A percentile compares a stretch with the other conserved stretches of the same genome.
These are phyloP conservation scores for Brachionus rotundiformis DNA, from an alignment of 1,140 invertebrate species.

Conservation along the genomic window DNA sequence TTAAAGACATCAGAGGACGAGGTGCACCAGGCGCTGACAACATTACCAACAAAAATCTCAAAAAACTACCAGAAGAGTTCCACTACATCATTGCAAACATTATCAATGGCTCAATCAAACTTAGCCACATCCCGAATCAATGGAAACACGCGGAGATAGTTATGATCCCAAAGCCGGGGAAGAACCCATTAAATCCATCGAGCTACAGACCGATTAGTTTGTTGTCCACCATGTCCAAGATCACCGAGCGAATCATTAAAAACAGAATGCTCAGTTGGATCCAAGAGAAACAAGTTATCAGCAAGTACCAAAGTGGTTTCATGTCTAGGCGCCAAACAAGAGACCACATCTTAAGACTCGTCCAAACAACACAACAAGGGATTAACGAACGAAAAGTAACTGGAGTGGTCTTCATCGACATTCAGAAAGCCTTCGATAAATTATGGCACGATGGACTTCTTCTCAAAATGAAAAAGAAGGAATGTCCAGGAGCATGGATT, in stretches of 20 bases:
- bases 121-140: slow-evolving; percentile 7
- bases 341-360: slow-evolving; percentile 59
- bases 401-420: slow-evolving; percentile 58
- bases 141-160: slow-evolving; percentile 49
- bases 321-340: slow-evolving; percentile 57
- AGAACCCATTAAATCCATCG: not conserved
- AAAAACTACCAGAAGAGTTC: not conserved
- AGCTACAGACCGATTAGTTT: slow-evolving; percentile 53
- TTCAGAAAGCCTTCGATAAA: slow-evolving; percentile 63
- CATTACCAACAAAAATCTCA: slow-evolving; percentile 10
- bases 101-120: not conserved
- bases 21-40: too few species aligned
- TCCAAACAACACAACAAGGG: slow-evolving; percentile 56
- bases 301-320: slow-evolving; percentile 55
- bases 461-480: slow-evolving; percentile 52
- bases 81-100: not conserved
- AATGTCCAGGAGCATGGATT: too few species aligned
- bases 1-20: slow-evolving; percentile 1
- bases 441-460: slow-evolving; percentile 57
- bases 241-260: slow-evolving; percentile 52
- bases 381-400: slow-evolving; percentile 57
- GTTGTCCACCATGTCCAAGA: slow-evolving; percentile 2
- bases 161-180: slow-evolving; percentile 53
- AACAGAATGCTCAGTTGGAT: not conserved
- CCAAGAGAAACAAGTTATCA: not conserved